Conservation (phyloP, 2,888 invertebrate genomes). For the Callosobruchus maculatus region DNA sequence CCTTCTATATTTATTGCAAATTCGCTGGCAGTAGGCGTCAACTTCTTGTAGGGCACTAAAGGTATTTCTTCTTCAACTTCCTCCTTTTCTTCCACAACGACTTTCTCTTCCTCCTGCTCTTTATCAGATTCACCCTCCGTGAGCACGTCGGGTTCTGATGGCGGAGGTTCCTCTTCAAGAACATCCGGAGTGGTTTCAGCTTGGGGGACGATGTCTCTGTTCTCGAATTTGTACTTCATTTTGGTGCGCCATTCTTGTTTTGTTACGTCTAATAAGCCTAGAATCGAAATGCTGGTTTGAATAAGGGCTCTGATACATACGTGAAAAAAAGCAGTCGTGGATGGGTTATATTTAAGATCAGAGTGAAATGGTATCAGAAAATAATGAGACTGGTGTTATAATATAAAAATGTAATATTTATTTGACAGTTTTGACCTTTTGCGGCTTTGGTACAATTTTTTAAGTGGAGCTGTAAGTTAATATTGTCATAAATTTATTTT, state of each 20-base stretch:
- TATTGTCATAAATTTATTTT: too few relatives aligned
- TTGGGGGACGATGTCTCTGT: constrained; percentile 27
- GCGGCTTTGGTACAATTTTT: too few relatives aligned
- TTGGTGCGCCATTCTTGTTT: constrained; percentile 39
- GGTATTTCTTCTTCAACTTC: constrained; percentile 34
- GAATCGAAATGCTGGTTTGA: neutral
- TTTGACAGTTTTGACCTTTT: too few relatives aligned
- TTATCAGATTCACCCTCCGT: constrained; percentile 11
- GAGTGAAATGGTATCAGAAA: too few relatives aligned
- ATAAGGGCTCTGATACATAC: too few relatives aligned
- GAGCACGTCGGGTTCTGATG: constrained; percentile 16
- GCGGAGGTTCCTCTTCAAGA: constrained; percentile 14
- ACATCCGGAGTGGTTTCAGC: constrained; percentile 8
- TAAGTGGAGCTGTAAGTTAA: too few relatives aligned
- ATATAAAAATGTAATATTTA: too few relatives aligned
- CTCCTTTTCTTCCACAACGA: neutral
- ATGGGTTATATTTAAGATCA: too few relatives aligned
- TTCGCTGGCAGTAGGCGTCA: constrained; percentile 38
- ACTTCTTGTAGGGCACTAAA: constrained; percentile 36
- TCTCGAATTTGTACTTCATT: constrained; percentile 39
- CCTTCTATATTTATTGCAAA: constrained; percentile 25
- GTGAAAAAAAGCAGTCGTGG: too few relatives aligned
- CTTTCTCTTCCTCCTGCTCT: neutral
- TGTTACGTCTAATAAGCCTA: constrained; percentile 13
- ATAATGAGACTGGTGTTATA: too few relatives aligned